Percentiles rank a stretch among this genome's conserved stretches.
Evolutionary conservation across 2,797 vertebrate genomes (phyloP).

Genomic region (Tokudaia tokunoshimensis): DNA sequence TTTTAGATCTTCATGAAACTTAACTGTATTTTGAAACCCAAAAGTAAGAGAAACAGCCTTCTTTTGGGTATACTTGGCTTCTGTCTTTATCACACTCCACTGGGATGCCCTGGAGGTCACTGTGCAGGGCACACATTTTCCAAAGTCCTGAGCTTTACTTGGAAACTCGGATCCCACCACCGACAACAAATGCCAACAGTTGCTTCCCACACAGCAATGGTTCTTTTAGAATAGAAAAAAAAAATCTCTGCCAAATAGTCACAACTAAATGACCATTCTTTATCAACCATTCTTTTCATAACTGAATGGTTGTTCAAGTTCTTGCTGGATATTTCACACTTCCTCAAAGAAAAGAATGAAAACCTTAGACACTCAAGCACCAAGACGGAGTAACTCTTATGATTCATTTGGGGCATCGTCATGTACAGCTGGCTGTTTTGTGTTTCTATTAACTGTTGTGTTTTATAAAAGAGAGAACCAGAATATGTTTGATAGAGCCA

Average conservation of each 20-base stretch:
- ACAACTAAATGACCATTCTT: background rate
- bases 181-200: background rate
- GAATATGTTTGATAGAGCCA: background rate
- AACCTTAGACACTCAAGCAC: background rate
- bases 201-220: background rate
- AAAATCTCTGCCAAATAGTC: background rate
- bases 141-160: constrained; percentile 22
- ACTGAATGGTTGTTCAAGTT: background rate
- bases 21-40: background rate
- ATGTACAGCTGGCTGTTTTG: background rate
- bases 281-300: constrained; percentile 36
- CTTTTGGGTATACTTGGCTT: background rate
- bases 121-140: background rate
- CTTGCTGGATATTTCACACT: background rate
- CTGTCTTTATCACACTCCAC: background rate
- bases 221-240: background rate
- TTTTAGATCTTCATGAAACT: background rate
- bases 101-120: background rate
- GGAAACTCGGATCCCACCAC: constrained; percentile 44
- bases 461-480: background rate
- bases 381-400: constrained; percentile 25
- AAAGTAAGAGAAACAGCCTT: background rate
- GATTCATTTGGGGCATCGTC: background rate
- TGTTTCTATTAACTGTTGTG: background rate
- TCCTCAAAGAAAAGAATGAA: background rate